Conservation (phyloP, 2,113 vertebrate genomes). For the Nothobranchius furzeri region DNA sequence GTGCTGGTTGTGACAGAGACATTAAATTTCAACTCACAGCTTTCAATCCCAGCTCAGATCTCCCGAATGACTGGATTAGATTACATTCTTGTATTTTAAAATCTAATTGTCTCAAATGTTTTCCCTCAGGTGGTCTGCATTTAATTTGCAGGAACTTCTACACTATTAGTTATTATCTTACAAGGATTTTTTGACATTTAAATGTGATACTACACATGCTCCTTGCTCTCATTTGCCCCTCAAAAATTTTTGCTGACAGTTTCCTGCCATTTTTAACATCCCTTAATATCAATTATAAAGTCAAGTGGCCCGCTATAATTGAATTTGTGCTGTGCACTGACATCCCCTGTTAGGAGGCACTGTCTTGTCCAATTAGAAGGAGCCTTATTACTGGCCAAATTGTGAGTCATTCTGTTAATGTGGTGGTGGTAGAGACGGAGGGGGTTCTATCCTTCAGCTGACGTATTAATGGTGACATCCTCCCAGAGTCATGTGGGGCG, state of each 20-base stretch:
- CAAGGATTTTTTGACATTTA: neutral
- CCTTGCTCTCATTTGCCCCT: neutral
- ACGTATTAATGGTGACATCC: conserved; percentile 71
- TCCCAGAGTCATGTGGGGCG: conserved; percentile 30
- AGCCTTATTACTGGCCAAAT: conserved; percentile 64
- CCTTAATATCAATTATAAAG: conserved; percentile 78
- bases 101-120: neutral
- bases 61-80: neutral
- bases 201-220: neutral
- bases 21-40: conserved; percentile 5
- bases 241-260: conserved; percentile 55
- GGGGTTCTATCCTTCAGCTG: conserved; percentile 50
- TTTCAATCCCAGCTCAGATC: conserved; percentile 9
- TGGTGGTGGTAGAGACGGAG: conserved; percentile 1
- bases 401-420: conserved; percentile 57
- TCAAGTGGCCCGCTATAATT: conserved; percentile 70
- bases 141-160: neutral
- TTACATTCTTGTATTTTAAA: neutral
- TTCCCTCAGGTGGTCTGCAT: neutral
- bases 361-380: conserved; percentile 76
- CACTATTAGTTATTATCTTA: neutral
- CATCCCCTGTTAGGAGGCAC: conserved; percentile 73
- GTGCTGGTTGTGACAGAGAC: neutral
- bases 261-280: conserved; percentile 69
- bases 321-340: conserved; percentile 64